Percentiles rank a stretch among this genome's conserved stretches.
These are phyloP conservation scores for Scelioninae gen. 1 DNA, from an alignment of 2,888 invertebrate species.

Conservation along the genomic window DNA sequence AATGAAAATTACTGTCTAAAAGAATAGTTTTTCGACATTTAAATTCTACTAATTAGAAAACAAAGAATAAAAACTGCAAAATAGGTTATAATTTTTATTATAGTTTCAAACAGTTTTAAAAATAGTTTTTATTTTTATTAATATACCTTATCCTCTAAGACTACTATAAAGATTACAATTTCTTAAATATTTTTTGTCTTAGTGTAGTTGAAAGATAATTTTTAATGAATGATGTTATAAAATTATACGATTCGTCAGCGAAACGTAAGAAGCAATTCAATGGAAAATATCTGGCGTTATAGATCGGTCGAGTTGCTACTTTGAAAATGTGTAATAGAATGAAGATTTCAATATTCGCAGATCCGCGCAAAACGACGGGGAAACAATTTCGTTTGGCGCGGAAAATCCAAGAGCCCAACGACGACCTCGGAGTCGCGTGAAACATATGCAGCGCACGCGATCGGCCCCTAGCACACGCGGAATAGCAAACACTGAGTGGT, in stretches of 20 bases:
- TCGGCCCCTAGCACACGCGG: conserved; percentile 79
- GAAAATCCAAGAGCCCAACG: conserved; percentile 68
- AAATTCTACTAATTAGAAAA: too few relatives aligned
- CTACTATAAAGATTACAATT: too few relatives aligned
- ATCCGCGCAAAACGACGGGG: conserved; percentile 45
- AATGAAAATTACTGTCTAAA: too few relatives aligned
- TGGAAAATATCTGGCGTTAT: not conserved
- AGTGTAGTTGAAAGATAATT: too few relatives aligned
- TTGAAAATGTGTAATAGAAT: conserved; percentile 37
- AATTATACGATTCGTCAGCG: not conserved
- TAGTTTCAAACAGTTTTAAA: too few relatives aligned
- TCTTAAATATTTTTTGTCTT: too few relatives aligned
- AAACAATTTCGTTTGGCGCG: conserved; percentile 67
- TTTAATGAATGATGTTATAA: not conserved
- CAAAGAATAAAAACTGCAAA: too few relatives aligned
- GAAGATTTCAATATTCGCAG: conserved; percentile 65
- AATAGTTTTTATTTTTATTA: too few relatives aligned
- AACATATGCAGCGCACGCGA: conserved; percentile 82
- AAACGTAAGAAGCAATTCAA: not conserved
- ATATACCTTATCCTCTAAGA: too few relatives aligned
- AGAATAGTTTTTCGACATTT: too few relatives aligned
- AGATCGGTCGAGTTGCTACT: conserved; percentile 13
- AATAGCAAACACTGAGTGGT: conserved; percentile 80
- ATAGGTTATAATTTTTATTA: too few relatives aligned
- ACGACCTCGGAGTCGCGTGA: conserved; percentile 71